These are phyloP conservation scores for Tokudaia tokunoshimensis DNA, from an alignment of 2,797 vertebrate genomes.

Conservation along the genomic window DNA sequence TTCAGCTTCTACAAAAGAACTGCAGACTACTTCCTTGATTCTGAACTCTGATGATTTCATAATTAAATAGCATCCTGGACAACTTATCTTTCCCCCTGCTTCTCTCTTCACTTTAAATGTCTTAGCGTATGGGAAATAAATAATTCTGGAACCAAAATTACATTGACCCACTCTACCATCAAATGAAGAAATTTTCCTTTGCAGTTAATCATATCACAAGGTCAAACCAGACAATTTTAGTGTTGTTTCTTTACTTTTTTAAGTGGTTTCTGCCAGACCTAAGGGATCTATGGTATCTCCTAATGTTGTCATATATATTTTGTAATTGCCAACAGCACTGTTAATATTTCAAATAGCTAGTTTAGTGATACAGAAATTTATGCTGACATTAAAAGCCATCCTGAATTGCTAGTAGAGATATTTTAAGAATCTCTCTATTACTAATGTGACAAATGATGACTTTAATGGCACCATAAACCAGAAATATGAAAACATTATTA, in stretches of 20 bases:
- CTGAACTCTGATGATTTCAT: conserved; percentile 45
- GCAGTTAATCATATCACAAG: conserved; percentile 28
- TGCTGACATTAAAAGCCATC: conserved; percentile 85
- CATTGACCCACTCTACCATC: neutral
- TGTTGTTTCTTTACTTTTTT: conserved; percentile 67
- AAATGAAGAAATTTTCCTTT: conserved; percentile 49
- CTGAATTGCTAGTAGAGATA: conserved; percentile 81
- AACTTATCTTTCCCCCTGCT: neutral
- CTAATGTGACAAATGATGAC: conserved; percentile 84
- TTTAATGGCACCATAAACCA: conserved; percentile 85
- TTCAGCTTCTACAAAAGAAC: conserved; percentile 40
- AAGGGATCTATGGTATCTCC: conserved; percentile 52
- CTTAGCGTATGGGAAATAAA: conserved; percentile 40
- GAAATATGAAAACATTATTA: conserved; percentile 84
- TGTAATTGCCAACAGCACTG: conserved; percentile 77
- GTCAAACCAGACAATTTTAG: conserved; percentile 16
- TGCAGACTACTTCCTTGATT: neutral
- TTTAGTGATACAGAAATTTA: conserved; percentile 83
- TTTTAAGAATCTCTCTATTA: conserved; percentile 84
- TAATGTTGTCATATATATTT: conserved; percentile 78
- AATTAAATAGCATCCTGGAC: conserved; percentile 44
- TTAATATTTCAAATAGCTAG: conserved; percentile 84
- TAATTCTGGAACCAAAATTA: conserved; percentile 24
- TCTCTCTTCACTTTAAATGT: neutral
- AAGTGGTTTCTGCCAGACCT: conserved; percentile 48